These are phyloP conservation scores for Glaucidium brasilianum DNA, from an alignment of 2,113 vertebrate genomes.

Conservation along the genomic window DNA sequence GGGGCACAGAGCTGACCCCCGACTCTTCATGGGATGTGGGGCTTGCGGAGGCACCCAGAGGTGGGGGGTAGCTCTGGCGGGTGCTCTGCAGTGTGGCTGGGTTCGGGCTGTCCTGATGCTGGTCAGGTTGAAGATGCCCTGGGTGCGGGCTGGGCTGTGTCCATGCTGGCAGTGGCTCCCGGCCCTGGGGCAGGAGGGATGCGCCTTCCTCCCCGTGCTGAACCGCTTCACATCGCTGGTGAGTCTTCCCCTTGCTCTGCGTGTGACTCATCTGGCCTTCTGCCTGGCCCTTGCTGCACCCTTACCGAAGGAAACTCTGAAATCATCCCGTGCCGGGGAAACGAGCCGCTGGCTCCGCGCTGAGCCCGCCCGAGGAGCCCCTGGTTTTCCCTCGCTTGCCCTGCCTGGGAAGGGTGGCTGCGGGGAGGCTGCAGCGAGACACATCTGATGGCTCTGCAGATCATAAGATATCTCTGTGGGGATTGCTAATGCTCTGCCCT, in stretches of 20 bases:
- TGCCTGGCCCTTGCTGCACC: neutral
- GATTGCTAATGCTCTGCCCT: neutral
- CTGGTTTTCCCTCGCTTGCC: neutral
- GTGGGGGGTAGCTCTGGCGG: accelerated
- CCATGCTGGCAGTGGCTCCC: accelerated
- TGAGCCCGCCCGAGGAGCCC: neutral
- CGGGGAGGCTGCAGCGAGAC: neutral
- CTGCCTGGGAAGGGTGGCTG: neutral
- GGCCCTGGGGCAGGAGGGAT: neutral
- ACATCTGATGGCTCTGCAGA: neutral
- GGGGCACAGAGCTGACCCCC: neutral
- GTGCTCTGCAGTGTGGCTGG: neutral
- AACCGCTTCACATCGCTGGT: accelerated
- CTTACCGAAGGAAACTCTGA: slow-evolving; percentile 36
- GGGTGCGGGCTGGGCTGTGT: accelerated
- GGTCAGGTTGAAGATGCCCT: accelerated
- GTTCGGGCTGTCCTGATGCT: accelerated
- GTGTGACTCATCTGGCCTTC: slow-evolving; percentile 19
- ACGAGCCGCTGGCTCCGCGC: neutral
- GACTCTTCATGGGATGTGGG: accelerated
- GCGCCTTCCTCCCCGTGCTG: accelerated
- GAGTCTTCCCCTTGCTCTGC: neutral
- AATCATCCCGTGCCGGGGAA: neutral
- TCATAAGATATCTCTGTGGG: slow-evolving; percentile 18
- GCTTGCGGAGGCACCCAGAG: neutral